These are phyloP conservation scores for mouse (Mus musculus) DNA, from an alignment of 2,113 vertebrate species.

Conservation along the genomic window GRCm39 chr6:147595501-147596000, in stretches of 20 bases:
- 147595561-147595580: neutral
- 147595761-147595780: neutral
- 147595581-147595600: neutral
- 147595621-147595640: too few species aligned
- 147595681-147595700: neutral
- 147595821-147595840: slow-evolving; percentile 44
- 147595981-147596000: slow-evolving; percentile 89
- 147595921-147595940: slow-evolving; percentile 82
- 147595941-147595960: slow-evolving; percentile 85
- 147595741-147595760: neutral
- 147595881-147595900: slow-evolving; percentile 84
- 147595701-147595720: neutral
- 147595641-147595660: neutral
- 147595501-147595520: neutral
- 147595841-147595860: slow-evolving; percentile 75
- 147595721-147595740: neutral
- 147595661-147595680: neutral
- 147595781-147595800: neutral
- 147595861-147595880: slow-evolving; percentile 70
- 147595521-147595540: neutral
- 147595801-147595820: slow-evolving; percentile 68
- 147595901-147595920: slow-evolving; percentile 84
- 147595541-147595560: neutral
- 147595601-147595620: neutral
- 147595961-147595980: slow-evolving; percentile 89